A percentile compares a stretch with the other conserved stretches of the same genome.
Conservation (phyloP, 2,797 vertebrate species). For the Neostethus bicornis region DNA sequence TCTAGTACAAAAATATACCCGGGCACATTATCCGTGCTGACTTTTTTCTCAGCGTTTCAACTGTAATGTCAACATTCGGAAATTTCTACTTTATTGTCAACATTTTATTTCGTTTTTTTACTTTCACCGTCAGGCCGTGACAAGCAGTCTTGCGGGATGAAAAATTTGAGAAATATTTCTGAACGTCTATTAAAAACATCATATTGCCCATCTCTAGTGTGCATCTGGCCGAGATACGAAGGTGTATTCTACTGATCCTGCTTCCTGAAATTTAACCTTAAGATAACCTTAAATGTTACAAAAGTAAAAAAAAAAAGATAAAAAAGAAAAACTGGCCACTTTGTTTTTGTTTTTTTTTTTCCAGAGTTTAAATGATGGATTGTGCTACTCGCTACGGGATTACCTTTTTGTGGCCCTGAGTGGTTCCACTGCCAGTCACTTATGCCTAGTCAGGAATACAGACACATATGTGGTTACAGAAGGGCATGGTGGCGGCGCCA, state of each 20-base stretch:
- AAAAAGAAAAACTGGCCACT: slow-evolving; percentile 55
- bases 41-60: too few relatives aligned
- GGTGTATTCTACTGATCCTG: slow-evolving; percentile 74
- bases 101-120: too few relatives aligned
- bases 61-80: too few relatives aligned
- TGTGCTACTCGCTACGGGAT: slow-evolving; percentile 67
- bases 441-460: slow-evolving; percentile 80
- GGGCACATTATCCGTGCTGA: too few relatives aligned
- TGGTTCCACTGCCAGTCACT: slow-evolving; percentile 82
- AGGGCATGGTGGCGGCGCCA: slow-evolving; percentile 40
- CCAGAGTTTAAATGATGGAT: slow-evolving; percentile 33
- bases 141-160: too few relatives aligned
- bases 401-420: slow-evolving; percentile 80
- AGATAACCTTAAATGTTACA: slow-evolving; percentile 22
- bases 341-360: slow-evolving; percentile 48
- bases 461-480: slow-evolving; percentile 75
- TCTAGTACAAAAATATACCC: too few relatives aligned
- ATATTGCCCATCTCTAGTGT: too few relatives aligned
- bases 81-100: too few relatives aligned
- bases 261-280: slow-evolving; percentile 75
- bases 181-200: too few relatives aligned
- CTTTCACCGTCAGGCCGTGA: too few relatives aligned
- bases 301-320: slow-evolving; percentile 2
- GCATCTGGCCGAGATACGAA: slow-evolving; percentile 36
- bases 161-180: too few relatives aligned